Evolutionary conservation across 2,888 invertebrate genomes (phyloP).

Genomic region (Pyrrhia umbra): DNA sequence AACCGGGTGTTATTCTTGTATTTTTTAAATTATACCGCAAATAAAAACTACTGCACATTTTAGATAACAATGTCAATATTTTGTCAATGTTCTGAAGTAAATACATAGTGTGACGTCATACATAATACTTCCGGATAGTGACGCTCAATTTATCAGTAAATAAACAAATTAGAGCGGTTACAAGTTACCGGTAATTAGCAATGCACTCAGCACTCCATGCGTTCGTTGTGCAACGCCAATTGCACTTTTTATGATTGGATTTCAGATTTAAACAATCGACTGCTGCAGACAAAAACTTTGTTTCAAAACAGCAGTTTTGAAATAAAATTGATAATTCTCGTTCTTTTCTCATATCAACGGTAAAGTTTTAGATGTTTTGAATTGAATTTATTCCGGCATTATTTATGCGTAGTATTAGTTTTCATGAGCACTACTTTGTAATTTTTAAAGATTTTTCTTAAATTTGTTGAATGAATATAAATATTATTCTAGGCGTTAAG

Average conservation of each 20-base stretch:
- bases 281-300: conserved; percentile 50
- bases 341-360: conserved; percentile 43
- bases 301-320: conserved; percentile 58
- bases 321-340: conserved; percentile 52
- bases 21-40: conserved; percentile 6
- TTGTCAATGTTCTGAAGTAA: conserved; percentile 7
- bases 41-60: conserved; percentile 7
- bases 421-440: background rate
- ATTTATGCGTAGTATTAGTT: conserved; percentile 18
- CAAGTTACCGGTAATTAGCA: conserved; percentile 22
- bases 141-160: conserved; percentile 23
- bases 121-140: conserved; percentile 17
- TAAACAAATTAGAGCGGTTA: conserved; percentile 14
- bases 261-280: conserved; percentile 42
- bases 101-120: conserved; percentile 5
- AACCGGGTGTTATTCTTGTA: background rate
- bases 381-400: conserved; percentile 39
- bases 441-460: background rate
- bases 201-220: conserved; percentile 14
- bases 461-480: background rate
- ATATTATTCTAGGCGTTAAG: background rate
- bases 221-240: conserved; percentile 36
- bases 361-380: conserved; percentile 41
- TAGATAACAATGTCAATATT: conserved; percentile 44
- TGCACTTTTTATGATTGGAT: conserved; percentile 46